Evolutionary conservation across 2,888 invertebrate species (phyloP), one percentile per base, ranked within the genome.

Genomic region (Noctuana brunneofusca): DNA sequence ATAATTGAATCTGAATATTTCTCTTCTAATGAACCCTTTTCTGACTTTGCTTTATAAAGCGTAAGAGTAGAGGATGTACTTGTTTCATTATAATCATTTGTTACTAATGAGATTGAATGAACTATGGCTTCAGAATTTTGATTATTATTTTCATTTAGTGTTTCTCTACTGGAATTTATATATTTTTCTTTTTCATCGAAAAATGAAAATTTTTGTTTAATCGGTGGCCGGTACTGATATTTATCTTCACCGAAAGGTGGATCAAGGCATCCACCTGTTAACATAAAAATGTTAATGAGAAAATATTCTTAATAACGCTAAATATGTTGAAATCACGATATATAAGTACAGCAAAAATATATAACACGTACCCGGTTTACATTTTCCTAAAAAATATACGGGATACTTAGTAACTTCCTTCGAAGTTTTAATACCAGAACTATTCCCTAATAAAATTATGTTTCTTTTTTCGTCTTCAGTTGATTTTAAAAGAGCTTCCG

Each of bases 181-280:
- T 12, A 46, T 24, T 55, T 58, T 8, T 46, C 14, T 62, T 41
- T 43, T 6, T 20, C 14, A 12, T 63, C 16, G 27, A 63, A 20
- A 12, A 24, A 8, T 12, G 16, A 24, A 50, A 16, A 16, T 41
- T 67, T 52, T 55, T 38, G 12, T 50, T 49, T 6, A 20, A 27
- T 20, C 14, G 66, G 63, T 16, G 79, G 81, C 55, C 71, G 68
- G 66, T 89, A 88, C 9, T 76, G 63, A 70, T 85, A 83, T 69
- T 71, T 84, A 1, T 90, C 89, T 78, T 89, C 88, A 63, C 71
- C 74, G 69, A 83, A 88, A 11, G 87, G 84, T 54, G 90, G 89
- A 73, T 91, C 89, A 56, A 90, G 74, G 64, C 89, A 89, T 12
- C 89, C 90, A 52, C 89, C 90, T 90, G 64, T 22, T 38, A 14